phyloP scores from a whole-genome alignment of 2,888 invertebrate genomes.

The Spisula subtruncata region DNA sequence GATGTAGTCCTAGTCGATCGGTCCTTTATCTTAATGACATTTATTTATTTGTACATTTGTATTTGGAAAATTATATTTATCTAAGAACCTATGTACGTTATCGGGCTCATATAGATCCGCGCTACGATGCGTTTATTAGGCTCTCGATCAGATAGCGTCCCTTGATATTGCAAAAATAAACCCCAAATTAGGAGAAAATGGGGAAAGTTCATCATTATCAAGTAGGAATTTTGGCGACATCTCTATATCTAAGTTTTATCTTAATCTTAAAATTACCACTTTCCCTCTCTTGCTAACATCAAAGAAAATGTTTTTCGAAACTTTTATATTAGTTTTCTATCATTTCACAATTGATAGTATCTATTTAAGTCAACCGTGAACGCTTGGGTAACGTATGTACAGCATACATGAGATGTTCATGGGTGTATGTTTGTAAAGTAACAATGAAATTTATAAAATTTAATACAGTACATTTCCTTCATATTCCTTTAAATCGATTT shows the following conservation, averaged over 20 bases:
- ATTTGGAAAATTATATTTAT: background rate
- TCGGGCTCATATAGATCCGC: slow-evolving; percentile 21
- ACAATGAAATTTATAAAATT: background rate
- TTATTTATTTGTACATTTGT: slow-evolving; percentile 10
- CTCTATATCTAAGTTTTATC: slow-evolving; percentile 54
- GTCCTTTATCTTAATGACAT: slow-evolving; percentile 14
- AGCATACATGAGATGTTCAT: background rate
- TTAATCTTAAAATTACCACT: slow-evolving; percentile 60
- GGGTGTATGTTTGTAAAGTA: background rate
- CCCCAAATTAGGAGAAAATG: slow-evolving; percentile 60
- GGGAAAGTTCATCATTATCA: slow-evolving; percentile 47
- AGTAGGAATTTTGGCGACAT: slow-evolving; percentile 56
- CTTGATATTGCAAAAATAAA: slow-evolving; percentile 56
- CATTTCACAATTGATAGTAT: slow-evolving; percentile 46
- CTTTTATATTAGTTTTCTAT: slow-evolving; percentile 51
- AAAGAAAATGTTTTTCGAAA: slow-evolving; percentile 60
- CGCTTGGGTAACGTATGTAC: background rate
- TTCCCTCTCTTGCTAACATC: slow-evolving; percentile 52
- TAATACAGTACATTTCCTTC: background rate
- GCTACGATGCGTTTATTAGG: slow-evolving; percentile 38
- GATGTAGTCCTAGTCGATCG: slow-evolving; percentile 23
- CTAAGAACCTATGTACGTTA: background rate
- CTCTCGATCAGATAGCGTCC: slow-evolving; percentile 30
- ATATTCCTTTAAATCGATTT: background rate
- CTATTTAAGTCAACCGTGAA: slow-evolving; percentile 36